Percentiles rank a stretch among this genome's conserved stretches.
These are phyloP conservation scores for Steatocranus sp. DNA, from an alignment of 2,797 vertebrate genomes.

Conservation along the genomic window DNA sequence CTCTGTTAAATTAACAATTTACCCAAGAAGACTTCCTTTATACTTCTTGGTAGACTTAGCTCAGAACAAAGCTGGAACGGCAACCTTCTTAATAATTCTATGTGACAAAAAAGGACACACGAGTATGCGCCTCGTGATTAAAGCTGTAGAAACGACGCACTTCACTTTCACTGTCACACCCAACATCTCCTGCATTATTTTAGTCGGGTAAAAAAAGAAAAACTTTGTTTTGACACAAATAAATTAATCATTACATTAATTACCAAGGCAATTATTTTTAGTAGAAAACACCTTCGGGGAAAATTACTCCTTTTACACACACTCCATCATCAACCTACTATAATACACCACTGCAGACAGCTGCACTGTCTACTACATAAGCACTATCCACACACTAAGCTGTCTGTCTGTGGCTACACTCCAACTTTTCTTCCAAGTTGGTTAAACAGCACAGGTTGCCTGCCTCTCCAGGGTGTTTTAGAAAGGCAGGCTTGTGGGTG, in stretches of 20 bases:
- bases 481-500: constrained; percentile 36
- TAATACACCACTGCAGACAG: constrained; percentile 42
- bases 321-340: constrained; percentile 7
- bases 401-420: constrained; percentile 36
- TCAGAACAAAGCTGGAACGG: background rate
- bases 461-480: constrained; percentile 23
- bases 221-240: background rate
- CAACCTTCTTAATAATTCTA: background rate
- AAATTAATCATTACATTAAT: background rate
- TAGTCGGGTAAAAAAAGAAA: background rate
- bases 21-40: background rate
- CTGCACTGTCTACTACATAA: constrained; percentile 31
- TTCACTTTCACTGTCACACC: background rate
- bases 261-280: background rate
- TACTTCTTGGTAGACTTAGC: background rate
- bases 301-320: constrained; percentile 15
- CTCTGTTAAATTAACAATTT: background rate
- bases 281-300: background rate
- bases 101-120: background rate
- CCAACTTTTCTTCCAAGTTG: constrained; percentile 28
- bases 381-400: constrained; percentile 24
- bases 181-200: background rate
- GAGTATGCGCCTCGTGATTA: background rate
- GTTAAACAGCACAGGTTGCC: constrained; percentile 44
- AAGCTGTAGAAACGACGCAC: background rate